phyloP scores from a whole-genome alignment of 2,888 invertebrate species.

The Drosophila phalerata region DNA sequence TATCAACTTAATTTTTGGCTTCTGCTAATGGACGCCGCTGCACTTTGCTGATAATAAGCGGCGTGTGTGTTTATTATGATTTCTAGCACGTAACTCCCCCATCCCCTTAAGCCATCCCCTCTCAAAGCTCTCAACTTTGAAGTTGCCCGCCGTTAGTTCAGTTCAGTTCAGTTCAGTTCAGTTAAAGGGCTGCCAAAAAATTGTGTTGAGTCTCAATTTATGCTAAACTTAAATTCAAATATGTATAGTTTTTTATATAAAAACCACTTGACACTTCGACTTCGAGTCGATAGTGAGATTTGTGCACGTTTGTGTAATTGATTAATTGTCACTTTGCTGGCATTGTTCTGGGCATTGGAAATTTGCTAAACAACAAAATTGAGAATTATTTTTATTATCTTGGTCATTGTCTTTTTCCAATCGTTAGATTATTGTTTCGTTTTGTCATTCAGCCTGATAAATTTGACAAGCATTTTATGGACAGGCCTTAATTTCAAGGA shows the following conservation, averaged over 20 bases:
- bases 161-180: no score
- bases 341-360: slow-evolving; percentile 21
- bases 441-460: slow-evolving; percentile 56
- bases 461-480: slow-evolving; percentile 29
- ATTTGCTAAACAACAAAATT: background rate
- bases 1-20: slow-evolving; percentile 78
- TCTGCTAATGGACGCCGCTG: slow-evolving; percentile 72
- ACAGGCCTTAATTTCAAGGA: slow-evolving; percentile 10
- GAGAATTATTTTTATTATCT: slow-evolving; percentile 14
- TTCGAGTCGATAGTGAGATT: slow-evolving; percentile 6
- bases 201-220: slow-evolving; percentile 1
- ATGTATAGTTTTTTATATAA: background rate
- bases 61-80: slow-evolving; percentile 81
- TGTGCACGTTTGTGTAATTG: slow-evolving; percentile 24
- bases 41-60: slow-evolving; percentile 78
- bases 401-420: slow-evolving; percentile 4
- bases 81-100: slow-evolving; percentile 48
- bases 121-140: slow-evolving; percentile 39
- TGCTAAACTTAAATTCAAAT: slow-evolving; percentile 26
- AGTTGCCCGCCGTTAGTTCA: slow-evolving; percentile 24
- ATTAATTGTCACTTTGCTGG: slow-evolving; percentile 35
- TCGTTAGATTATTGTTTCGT: slow-evolving; percentile 28
- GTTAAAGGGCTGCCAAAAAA: slow-evolving; percentile 1
- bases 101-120: background rate
- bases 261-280: slow-evolving; percentile 7